Evolutionary conservation across 2,113 vertebrate genomes (phyloP).

Genomic region (Pterocles gutturalis): DNA sequence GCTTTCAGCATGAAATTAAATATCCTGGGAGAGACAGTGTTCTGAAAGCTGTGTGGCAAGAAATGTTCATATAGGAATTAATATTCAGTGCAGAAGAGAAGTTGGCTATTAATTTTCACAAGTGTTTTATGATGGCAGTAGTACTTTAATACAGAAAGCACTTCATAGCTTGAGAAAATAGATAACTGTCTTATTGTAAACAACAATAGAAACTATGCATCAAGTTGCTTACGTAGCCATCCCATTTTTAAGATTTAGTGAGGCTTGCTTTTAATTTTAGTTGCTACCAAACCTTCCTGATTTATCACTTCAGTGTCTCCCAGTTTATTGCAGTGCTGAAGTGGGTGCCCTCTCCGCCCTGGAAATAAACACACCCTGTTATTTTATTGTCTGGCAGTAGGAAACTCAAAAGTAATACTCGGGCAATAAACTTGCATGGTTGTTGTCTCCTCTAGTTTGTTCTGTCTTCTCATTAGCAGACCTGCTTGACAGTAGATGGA

Average conservation of each 20-base stretch:
- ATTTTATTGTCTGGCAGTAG: background rate
- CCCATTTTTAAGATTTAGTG: conserved; percentile 42
- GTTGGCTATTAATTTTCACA: conserved; percentile 56
- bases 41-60: conserved; percentile 46
- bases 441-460: background rate
- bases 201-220: conserved; percentile 48
- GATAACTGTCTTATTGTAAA: conserved; percentile 53
- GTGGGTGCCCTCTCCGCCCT: background rate
- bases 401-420: background rate
- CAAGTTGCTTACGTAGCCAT: conserved; percentile 48
- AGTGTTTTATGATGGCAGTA: conserved; percentile 36
- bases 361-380: background rate
- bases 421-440: background rate
- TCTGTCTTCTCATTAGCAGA: background rate
- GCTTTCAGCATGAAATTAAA: conserved; percentile 43
- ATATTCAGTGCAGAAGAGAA: conserved; percentile 31
- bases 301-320: background rate
- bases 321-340: background rate
- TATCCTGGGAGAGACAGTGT: conserved; percentile 15
- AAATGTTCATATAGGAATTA: conserved; percentile 35
- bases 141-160: conserved; percentile 28
- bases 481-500: background rate
- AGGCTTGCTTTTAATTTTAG: conserved; percentile 54
- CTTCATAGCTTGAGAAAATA: conserved; percentile 52
- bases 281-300: conserved; percentile 14